A percentile compares a stretch with the other conserved stretches of the same genome.
phyloP scores from a whole-genome alignment of 2,888 invertebrate genomes.

The Lithosia quadra region DNA sequence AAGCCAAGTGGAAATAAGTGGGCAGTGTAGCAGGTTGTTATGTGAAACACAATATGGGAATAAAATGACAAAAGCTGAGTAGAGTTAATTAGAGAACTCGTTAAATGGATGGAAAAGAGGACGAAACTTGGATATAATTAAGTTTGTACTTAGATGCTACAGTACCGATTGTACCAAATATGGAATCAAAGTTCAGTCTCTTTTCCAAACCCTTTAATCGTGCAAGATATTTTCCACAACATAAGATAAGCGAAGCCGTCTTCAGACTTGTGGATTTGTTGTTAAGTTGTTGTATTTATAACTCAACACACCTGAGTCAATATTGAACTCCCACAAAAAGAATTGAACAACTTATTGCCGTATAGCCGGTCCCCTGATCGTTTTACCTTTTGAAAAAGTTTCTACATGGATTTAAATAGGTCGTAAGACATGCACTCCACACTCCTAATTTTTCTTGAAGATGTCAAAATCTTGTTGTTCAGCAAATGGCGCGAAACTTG shows the following conservation, averaged over 20 bases:
- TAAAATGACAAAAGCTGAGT: background rate
- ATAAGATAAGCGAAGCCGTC: background rate
- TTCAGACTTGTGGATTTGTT: background rate
- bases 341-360: constrained; percentile 13
- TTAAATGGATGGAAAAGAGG: constrained; percentile 11
- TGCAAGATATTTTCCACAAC: constrained; percentile 3
- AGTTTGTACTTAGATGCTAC: background rate
- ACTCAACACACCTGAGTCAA: constrained; percentile 9
- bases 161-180: background rate
- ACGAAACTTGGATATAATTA: constrained; percentile 4
- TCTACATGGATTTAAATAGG: background rate
- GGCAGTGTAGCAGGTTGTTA: constrained; percentile 20
- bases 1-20: constrained; percentile 13
- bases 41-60: background rate
- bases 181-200: background rate
- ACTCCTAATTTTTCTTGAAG: background rate
- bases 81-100: constrained; percentile 6
- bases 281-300: background rate
- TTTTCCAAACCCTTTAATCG: constrained; percentile 12
- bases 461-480: background rate
- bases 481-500: constrained; percentile 3
- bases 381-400: background rate
- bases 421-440: background rate
- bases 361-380: constrained; percentile 8
- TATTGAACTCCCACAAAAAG: background rate